phyloP scores from a whole-genome alignment of 2,113 vertebrate species.

The Tinamus guttatus region DNA sequence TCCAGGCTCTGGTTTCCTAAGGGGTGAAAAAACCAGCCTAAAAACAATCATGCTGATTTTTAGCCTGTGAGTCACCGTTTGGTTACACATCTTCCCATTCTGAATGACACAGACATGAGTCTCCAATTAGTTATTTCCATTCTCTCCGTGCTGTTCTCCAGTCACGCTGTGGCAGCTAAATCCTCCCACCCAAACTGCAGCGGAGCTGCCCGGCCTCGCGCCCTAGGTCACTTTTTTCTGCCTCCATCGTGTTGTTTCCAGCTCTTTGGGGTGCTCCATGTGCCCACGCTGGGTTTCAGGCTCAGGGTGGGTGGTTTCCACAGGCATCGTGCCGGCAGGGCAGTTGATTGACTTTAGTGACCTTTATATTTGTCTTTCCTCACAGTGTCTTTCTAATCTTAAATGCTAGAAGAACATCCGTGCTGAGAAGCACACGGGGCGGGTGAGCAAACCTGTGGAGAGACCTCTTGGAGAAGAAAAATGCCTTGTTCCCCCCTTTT shows the following conservation, averaged over 20 bases:
- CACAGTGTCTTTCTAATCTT: neutral
- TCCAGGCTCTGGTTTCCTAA: neutral
- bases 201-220: neutral
- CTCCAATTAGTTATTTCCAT: neutral
- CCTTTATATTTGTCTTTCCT: neutral
- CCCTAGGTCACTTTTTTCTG: neutral
- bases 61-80: neutral
- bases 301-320: neutral
- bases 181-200: neutral
- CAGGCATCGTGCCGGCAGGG: neutral
- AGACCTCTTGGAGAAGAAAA: neutral
- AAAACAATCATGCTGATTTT: neutral
- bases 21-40: neutral
- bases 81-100: neutral
- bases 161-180: neutral
- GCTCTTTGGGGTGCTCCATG: neutral
- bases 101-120: neutral
- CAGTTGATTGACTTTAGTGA: neutral
- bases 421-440: neutral
- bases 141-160: neutral
- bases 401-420: neutral
- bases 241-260: fast-evolving
- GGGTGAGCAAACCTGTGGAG: neutral
- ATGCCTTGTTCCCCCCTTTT: neutral
- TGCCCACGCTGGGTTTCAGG: no score